phyloP scores from a whole-genome alignment of 2,113 vertebrate genomes.

The Sisor rabdophorus region DNA sequence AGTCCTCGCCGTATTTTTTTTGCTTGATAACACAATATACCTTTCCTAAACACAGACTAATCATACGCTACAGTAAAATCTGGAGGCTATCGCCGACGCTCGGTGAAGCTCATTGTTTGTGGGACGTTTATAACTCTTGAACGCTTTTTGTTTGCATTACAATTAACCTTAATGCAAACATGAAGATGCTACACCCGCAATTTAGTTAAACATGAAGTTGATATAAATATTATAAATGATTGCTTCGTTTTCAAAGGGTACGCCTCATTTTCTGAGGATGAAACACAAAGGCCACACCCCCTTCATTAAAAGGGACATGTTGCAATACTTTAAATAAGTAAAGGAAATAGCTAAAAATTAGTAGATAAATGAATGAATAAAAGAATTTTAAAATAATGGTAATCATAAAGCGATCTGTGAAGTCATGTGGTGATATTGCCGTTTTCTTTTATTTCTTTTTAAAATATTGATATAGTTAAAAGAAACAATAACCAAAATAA shows the following conservation, averaged over 20 bases:
- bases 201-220: background rate
- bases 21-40: background rate
- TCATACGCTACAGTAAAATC: constrained; percentile 6
- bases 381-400: too few species aligned
- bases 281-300: background rate
- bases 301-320: background rate
- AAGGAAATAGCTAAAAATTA: too few species aligned
- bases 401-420: too few species aligned
- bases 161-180: background rate
- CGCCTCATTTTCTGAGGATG: too few species aligned
- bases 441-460: too few species aligned
- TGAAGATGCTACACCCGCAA: background rate
- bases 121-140: background rate
- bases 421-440: too few species aligned
- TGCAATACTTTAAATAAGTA: too few species aligned
- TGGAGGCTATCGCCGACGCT: background rate
- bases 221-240: background rate
- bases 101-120: background rate
- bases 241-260: background rate
- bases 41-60: background rate
- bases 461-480: too few species aligned
- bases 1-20: background rate
- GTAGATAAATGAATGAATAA: too few species aligned
- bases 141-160: background rate
- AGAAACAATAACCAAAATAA: too few species aligned